Evolutionary conservation across 2,113 vertebrate species (phyloP), one percentile per base, ranked within the genome.

Genomic region (Eudyptes chrysolophus): DNA sequence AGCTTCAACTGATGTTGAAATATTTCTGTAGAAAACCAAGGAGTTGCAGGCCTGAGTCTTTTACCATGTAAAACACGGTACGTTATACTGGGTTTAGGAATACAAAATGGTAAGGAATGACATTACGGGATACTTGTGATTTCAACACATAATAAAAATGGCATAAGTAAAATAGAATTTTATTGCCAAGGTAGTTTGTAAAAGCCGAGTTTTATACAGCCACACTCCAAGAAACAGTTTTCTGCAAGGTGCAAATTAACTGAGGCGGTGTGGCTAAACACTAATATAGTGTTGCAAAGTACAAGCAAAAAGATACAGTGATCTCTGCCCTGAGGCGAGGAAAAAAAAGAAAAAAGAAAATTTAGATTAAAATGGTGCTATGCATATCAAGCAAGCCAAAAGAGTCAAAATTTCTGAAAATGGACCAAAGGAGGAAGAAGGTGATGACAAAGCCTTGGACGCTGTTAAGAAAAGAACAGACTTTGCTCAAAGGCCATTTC

Each of bases 21-120:
- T 54, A 71, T 30, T 85, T 40, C 74, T 54, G 17, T 4, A 65
- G 44, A 5, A 61, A 65, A 88, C 30, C 20, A 55, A 42, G 44
- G 22, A 69, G 27, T 22, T 79, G 32, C n/a, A 65, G 18, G 34
- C 21, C 64, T 58, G 29, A 58, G 46, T 2, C 32, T 62, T 91
- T 15, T 26, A 18, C 5, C 11, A 24, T 15, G 42, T 42, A 48
- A 30, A 68, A 78, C 16, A 34, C 2, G 8, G 34, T 6, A 64
- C 0, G 0, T 55, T 34, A 8, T 4, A 14, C 2, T 58, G 38
- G 22, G 38, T 14, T 57, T 16, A 48, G 38, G 30, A 79, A 57
- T 3, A 38, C 11, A 54, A 51, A 61, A 25, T 6, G 19, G 25
- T 34, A 89, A 79, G 21, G 64, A 64, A 52, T 11, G 25, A 26